Evolutionary conservation across 2,113 vertebrate genomes (phyloP), one percentile per base, ranked within the genome.

Genomic region (Prunella himalayana): DNA sequence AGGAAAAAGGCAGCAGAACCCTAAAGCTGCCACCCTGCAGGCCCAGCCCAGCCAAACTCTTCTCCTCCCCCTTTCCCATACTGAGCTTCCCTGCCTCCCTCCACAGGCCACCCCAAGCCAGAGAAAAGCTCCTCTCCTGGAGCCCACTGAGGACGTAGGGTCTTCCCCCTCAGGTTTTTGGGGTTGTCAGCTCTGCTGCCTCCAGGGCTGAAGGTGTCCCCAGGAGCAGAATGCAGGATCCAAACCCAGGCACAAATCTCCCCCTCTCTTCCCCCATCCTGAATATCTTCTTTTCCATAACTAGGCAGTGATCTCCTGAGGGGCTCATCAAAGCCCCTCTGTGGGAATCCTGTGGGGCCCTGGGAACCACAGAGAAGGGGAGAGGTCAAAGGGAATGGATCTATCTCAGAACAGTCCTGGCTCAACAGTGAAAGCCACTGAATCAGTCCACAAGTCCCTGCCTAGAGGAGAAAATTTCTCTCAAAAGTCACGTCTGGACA

Each of bases 341-440:
- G 13, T 0, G 0, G 33, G 20, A 51, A 54, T 27, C 1, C 0
- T 4, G 7, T 1, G 8, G 16, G 13, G 37, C 35, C 50, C 39
- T 54, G 44, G 39, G 10, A 11, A 69, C 27, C 72, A 30, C 3
- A 1, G 68, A 37, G 49, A 15, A 71, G 17, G 17, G 31, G 5
- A 82, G 60, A 70, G 19, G 19, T 18, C 45, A 17, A 35, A 80
- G 18, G 20, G 12, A 91, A 73, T 1, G 2, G 30, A 50, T 50
- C 23, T 31, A 9, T 11, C 44, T 45, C 65, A 78, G 21, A 66
- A 22, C 9, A 23, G 42, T 25, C 30, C 44, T 7, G 44, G 44
- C 27, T 6, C 61, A 82, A 42, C 61, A 71, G 25, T 66, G 33
- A 54, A 66, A 79, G 33, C 7, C 44, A 28, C 20, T 39, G 13